These are phyloP conservation scores for Daubentonia madagascariensis DNA, from an alignment of 2,113 vertebrate genomes.

Conservation along the genomic window DNA sequence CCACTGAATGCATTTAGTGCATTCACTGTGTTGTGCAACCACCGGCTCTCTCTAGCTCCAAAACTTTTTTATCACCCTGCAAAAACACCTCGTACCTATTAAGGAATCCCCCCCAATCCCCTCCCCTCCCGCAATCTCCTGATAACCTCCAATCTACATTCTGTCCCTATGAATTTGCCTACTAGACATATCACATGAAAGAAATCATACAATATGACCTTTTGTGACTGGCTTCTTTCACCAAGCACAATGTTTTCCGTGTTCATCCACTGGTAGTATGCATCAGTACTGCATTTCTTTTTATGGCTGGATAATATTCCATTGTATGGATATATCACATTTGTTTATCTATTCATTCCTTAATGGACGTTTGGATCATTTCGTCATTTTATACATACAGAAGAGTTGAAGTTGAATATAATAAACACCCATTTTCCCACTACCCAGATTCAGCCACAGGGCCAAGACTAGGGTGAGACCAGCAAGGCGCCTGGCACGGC, in stretches of 20 bases:
- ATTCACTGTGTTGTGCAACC: neutral
- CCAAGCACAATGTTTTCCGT: neutral
- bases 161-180: neutral
- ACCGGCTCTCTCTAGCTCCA: neutral
- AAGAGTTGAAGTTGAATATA: neutral
- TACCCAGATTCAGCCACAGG: neutral
- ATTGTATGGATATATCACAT: accelerated
- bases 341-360: too few relatives aligned
- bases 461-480: too few relatives aligned
- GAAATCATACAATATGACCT: neutral
- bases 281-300: neutral
- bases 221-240: neutral
- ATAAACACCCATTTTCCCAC: neutral
- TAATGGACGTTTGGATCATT: neutral
- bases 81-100: neutral
- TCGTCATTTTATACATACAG: neutral
- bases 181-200: accelerated
- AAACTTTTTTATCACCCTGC: neutral
- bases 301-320: neutral
- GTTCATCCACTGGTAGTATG: accelerated
- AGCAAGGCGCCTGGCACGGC: accelerated
- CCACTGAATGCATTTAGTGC: neutral
- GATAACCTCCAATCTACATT: neutral
- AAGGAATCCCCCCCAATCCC: neutral
- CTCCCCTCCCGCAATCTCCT: neutral